These are phyloP conservation scores for Hippasteria phrygiana DNA, from an alignment of 53 echinoderm and acorn worm genomes.

Conservation along the genomic window DNA sequence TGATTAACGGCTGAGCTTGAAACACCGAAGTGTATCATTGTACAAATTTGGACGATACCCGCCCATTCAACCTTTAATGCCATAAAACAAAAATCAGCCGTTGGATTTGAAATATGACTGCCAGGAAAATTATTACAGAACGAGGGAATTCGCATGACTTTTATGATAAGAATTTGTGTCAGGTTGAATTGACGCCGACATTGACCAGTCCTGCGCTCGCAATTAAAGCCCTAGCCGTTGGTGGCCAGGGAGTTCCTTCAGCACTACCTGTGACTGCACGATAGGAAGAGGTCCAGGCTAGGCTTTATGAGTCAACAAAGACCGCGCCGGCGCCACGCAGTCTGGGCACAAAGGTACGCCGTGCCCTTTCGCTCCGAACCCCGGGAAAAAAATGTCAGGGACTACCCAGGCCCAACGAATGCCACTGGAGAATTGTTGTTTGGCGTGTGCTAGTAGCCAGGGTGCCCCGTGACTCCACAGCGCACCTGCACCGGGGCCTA, in stretches of 20 bases:
- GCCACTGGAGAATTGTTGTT: background rate
- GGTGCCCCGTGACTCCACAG: slow-evolving; percentile 30
- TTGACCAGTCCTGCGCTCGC: background rate
- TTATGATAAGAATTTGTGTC: background rate
- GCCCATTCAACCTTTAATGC: no score
- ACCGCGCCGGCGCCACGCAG: slow-evolving; percentile 64
- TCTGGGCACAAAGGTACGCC: slow-evolving; percentile 51
- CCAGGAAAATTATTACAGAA: background rate
- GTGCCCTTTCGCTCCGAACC: slow-evolving; percentile 45
- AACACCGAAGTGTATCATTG: no score
- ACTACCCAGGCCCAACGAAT: slow-evolving; percentile 19
- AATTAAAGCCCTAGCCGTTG: background rate
- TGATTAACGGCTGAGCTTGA: no score
- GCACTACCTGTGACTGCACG: background rate
- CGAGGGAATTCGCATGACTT: background rate
- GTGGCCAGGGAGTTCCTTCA: background rate
- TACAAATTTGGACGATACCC: no score
- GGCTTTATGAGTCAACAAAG: slow-evolving; percentile 50
- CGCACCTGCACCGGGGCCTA: slow-evolving; percentile 51
- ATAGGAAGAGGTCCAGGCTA: background rate
- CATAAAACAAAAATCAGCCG: no score
- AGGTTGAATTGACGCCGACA: slow-evolving; percentile 1
- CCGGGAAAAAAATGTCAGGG: slow-evolving; percentile 49
- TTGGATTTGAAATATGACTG: background rate
- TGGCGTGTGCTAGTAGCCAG: background rate